phyloP scores from a whole-genome alignment of 2,797 vertebrate species.

The Merluccius polli region DNA sequence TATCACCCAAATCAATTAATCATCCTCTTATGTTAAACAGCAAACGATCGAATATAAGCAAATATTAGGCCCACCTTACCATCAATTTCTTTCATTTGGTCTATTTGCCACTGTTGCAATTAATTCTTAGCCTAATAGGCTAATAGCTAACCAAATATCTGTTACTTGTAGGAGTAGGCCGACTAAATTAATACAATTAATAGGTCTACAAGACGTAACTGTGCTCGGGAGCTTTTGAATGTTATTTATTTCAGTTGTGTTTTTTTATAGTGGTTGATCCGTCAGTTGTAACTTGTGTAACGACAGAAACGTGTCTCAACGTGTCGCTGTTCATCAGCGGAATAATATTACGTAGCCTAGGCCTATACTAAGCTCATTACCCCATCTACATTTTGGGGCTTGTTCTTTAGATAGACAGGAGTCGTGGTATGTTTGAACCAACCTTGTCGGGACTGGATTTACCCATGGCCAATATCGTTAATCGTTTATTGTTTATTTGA shows the following conservation, averaged over 20 bases:
- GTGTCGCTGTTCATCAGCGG: conserved; percentile 1
- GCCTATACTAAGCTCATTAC: not conserved
- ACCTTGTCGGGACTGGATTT: not conserved
- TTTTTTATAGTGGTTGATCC: not conserved
- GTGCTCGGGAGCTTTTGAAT: not conserved
- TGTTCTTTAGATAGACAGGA: not conserved
- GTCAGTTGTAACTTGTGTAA: not conserved
- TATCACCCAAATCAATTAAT: too few relatives aligned
- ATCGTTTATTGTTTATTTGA: not conserved
- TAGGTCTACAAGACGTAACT: not conserved
- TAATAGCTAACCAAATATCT: too few relatives aligned
- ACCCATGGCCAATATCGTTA: not conserved
- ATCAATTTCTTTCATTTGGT: too few relatives aligned
- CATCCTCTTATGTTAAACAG: not conserved
- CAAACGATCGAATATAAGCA: not conserved
- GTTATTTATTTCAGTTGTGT: not conserved
- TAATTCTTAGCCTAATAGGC: too few relatives aligned
- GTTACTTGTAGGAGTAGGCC: too few relatives aligned
- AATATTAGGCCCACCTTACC: too few relatives aligned
- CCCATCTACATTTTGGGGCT: not conserved
- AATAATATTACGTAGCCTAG: not conserved
- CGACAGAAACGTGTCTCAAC: not conserved
- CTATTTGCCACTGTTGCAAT: too few relatives aligned
- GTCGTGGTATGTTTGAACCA: not conserved
- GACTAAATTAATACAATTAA: too few relatives aligned